A percentile compares a stretch with the other conserved stretches of the same genome.
Evolutionary conservation across 2,113 vertebrate species (phyloP).

Genomic region (Trematomus loennbergii): DNA sequence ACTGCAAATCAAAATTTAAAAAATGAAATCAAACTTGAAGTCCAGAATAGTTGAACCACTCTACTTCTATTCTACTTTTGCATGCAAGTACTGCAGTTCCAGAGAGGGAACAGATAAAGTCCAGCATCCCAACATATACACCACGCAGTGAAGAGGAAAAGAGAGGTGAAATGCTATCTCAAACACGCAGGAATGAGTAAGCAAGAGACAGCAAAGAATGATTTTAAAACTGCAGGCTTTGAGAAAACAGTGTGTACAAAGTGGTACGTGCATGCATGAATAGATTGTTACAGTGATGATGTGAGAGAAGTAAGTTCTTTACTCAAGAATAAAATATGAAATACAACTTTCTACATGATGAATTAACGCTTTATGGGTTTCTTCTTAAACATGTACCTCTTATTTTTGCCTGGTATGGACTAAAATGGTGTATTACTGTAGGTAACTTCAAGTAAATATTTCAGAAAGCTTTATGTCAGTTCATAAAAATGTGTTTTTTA

Average conservation of each 20-base stretch:
- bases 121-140: conserved; percentile 82
- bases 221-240: conserved; percentile 3
- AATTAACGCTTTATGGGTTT: background rate
- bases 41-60: conserved; percentile 24
- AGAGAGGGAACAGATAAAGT: conserved; percentile 68
- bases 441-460: background rate
- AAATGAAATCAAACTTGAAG: conserved; percentile 30
- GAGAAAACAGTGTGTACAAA: conserved; percentile 18
- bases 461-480: background rate
- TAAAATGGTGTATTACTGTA: background rate
- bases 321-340: background rate
- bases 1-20: conserved; percentile 68
- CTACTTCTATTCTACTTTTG: conserved; percentile 70
- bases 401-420: background rate
- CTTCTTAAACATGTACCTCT: background rate
- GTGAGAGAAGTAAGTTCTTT: background rate
- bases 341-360: background rate
- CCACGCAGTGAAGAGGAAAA: conserved; percentile 26
- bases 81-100: conserved; percentile 66
- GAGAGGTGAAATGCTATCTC: conserved; percentile 45
- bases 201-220: conserved; percentile 39
- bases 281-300: conserved; percentile 18
- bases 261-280: conserved; percentile 60
- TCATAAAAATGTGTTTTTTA: no score
- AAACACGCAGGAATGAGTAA: conserved; percentile 62